Evolutionary conservation across 2,113 vertebrate genomes (phyloP).

Genomic region (Hystrix cristata): DNA sequence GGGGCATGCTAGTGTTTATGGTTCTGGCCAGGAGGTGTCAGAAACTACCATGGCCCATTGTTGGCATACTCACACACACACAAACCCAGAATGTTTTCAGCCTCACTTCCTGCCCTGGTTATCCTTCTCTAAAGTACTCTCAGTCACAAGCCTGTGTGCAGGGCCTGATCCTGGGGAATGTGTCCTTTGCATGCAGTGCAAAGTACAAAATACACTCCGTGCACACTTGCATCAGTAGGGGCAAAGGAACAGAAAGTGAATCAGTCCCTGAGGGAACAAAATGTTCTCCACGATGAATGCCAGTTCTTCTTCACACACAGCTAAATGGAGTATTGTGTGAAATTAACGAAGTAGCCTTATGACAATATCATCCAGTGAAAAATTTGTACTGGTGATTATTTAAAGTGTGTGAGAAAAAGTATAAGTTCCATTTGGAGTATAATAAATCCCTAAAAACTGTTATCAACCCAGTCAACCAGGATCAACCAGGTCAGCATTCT

Average conservation of each 20-base stretch:
- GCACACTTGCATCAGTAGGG: not conserved
- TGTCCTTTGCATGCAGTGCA: not conserved
- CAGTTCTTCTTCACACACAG: not conserved
- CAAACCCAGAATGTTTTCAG: not conserved
- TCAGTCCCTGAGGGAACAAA: not conserved
- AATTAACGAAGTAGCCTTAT: conserved; percentile 46
- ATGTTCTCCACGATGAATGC: not conserved
- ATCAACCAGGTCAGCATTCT: not conserved
- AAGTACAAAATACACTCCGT: not conserved
- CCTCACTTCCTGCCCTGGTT: not conserved
- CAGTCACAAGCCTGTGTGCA: not conserved
- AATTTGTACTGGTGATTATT: not conserved
- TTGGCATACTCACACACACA: not conserved
- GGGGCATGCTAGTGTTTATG: not conserved
- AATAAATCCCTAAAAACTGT: not conserved
- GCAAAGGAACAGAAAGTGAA: not conserved
- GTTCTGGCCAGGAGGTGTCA: not conserved
- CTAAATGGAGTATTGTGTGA: not conserved
- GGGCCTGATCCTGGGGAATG: not conserved
- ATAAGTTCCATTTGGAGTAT: not conserved
- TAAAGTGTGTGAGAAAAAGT: not conserved
- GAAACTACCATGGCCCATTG: not conserved
- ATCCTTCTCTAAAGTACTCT: not conserved
- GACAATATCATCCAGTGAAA: not conserved
- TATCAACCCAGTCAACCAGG: not conserved